Conservation (phyloP, 2,797 vertebrate genomes). For the Loriculus beryllinus region DNA sequence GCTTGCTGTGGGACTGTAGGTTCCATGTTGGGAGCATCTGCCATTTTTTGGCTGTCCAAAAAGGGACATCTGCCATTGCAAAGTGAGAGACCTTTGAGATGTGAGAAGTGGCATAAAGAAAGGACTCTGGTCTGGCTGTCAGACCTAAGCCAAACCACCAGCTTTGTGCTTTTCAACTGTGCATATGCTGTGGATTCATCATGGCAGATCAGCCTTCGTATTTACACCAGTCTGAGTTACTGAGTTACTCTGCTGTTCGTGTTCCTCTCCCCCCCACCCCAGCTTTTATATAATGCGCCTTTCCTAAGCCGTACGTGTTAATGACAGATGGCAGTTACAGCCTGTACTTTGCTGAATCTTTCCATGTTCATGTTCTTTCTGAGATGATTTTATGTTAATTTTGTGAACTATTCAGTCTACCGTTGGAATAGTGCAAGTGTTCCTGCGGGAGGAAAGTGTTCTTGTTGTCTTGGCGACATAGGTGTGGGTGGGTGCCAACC, state of each 20-base stretch:
- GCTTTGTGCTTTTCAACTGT: background rate
- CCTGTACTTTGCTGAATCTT: slow-evolving; percentile 42
- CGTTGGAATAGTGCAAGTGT: background rate
- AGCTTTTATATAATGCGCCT: slow-evolving; percentile 31
- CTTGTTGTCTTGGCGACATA: slow-evolving; percentile 48
- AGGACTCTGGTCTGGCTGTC: background rate
- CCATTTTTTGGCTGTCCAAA: background rate
- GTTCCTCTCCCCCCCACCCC: slow-evolving; percentile 40
- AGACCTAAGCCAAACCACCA: background rate
- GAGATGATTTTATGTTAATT: slow-evolving; percentile 30
- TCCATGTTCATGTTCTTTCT: slow-evolving; percentile 27
- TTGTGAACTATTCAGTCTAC: slow-evolving; percentile 40
- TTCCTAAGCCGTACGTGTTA: slow-evolving; percentile 44
- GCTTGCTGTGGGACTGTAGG: background rate
- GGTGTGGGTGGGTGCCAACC: slow-evolving; percentile 56
- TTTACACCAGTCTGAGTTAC: background rate
- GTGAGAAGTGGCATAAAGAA: background rate
- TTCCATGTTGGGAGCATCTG: background rate
- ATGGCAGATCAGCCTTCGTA: background rate
- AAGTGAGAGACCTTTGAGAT: background rate
- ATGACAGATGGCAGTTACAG: slow-evolving; percentile 63
- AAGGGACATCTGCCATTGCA: background rate
- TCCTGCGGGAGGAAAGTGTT: slow-evolving; percentile 51
- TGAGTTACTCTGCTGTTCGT: slow-evolving; percentile 2
- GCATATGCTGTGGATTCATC: background rate